These are phyloP conservation scores for Datnioides undecimradiatus DNA, from an alignment of 2,113 vertebrate species.

Conservation along the genomic window DNA sequence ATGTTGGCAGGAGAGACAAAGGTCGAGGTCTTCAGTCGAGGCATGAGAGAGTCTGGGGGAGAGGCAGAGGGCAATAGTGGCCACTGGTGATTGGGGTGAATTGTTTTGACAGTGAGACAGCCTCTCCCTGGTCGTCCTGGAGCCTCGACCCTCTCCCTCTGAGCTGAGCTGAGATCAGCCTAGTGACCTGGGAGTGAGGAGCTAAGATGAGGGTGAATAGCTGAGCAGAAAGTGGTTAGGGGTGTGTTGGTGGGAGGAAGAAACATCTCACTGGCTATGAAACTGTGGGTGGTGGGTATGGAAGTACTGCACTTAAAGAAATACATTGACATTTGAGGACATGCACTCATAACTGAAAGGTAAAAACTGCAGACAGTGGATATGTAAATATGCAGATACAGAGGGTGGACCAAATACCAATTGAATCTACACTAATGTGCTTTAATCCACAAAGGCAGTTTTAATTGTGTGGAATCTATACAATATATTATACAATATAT, in stretches of 20 bases:
- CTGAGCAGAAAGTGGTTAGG: slow-evolving; percentile 20
- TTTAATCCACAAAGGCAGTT: neutral
- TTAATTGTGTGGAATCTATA: neutral
- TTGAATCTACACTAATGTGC: too few species aligned
- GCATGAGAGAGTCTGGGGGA: slow-evolving; percentile 44
- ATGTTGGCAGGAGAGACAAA: slow-evolving; percentile 29
- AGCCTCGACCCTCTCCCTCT: slow-evolving; percentile 7
- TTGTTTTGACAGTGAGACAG: slow-evolving; percentile 64
- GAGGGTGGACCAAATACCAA: neutral
- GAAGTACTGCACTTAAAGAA: neutral
- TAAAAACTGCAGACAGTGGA: neutral
- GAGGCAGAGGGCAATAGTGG: slow-evolving; percentile 37
- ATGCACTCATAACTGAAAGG: neutral
- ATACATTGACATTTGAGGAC: neutral
- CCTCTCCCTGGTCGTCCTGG: slow-evolving; percentile 49
- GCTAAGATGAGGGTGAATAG: slow-evolving; percentile 26
- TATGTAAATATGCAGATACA: neutral
- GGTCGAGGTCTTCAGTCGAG: slow-evolving; percentile 9
- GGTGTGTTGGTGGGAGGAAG: slow-evolving; percentile 17
- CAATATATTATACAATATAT: too few species aligned
- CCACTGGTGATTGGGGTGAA: slow-evolving; percentile 29
- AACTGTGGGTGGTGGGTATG: neutral
- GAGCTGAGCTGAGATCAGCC: slow-evolving; percentile 30
- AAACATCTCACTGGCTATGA: slow-evolving; percentile 27
- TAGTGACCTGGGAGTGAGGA: slow-evolving; percentile 51